phyloP scores from a whole-genome alignment of 2,888 invertebrate genomes.

The Acanthosepion lycidas region DNA sequence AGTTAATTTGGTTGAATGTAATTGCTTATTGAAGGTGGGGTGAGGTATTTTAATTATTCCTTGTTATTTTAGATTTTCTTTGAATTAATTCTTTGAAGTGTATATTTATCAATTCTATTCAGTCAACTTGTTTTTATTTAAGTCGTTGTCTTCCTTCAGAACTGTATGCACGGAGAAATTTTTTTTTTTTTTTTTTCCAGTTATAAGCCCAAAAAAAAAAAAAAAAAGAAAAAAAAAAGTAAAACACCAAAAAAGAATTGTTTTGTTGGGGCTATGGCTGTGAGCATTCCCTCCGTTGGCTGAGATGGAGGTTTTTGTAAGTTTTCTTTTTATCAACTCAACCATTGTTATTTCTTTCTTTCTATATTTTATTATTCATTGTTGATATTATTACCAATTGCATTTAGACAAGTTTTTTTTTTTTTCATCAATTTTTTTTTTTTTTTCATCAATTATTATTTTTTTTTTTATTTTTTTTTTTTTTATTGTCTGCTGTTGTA shows the following conservation, averaged over 20 bases:
- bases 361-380: constrained; percentile 3
- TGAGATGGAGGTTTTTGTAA: not conserved
- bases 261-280: constrained; percentile 8
- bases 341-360: not conserved
- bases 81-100: too few species aligned
- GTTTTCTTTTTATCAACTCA: not conserved
- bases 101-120: too few species aligned
- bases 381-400: not conserved
- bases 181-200: not conserved
- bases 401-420: not conserved
- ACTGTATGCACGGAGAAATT: not conserved
- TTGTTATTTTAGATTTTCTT: too few species aligned
- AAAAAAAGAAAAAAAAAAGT: not conserved
- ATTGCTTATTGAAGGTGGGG: too few species aligned
- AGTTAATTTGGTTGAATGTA: too few species aligned
- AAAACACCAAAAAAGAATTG: not conserved
- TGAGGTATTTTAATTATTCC: too few species aligned
- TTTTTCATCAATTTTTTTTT: too few species aligned
- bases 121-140: too few species aligned
- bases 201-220: not conserved
- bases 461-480: too few species aligned
- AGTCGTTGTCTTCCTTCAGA: too few species aligned
- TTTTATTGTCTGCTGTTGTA: too few species aligned
- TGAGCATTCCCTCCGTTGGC: not conserved
- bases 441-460: too few species aligned